Percentiles rank a stretch among this genome's conserved stretches.
phyloP scores from a whole-genome alignment of 2,888 invertebrate species.

The Apomyelois bistriatella region DNA sequence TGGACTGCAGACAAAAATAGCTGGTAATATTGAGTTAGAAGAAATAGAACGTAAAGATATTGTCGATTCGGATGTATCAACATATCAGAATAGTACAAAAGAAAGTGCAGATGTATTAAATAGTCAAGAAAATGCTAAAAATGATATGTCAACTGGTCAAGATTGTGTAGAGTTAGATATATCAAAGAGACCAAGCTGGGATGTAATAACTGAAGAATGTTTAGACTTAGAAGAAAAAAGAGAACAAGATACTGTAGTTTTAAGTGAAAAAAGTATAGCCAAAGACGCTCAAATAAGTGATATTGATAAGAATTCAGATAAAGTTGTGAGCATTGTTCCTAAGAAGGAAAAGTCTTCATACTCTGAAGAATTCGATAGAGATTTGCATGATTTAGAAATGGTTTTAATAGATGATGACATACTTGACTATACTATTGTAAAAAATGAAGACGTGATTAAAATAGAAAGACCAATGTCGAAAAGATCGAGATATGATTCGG shows the following conservation, averaged over 20 bases:
- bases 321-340: no score
- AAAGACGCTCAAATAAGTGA: neutral
- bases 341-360: neutral
- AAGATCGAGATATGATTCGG: constrained; percentile 17
- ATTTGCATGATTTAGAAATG: neutral
- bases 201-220: neutral
- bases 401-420: neutral
- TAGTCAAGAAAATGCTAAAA: neutral
- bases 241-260: no score
- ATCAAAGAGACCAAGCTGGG: neutral
- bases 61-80: neutral
- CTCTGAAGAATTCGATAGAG: neutral
- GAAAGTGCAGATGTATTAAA: neutral
- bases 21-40: no score
- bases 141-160: neutral
- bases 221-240: neutral
- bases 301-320: neutral
- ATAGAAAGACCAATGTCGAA: constrained; percentile 9
- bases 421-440: neutral
- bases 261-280: neutral
- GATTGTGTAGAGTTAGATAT: neutral
- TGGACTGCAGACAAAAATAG: neutral
- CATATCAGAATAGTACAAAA: no score
- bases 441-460: neutral
- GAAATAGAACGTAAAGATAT: no score